A percentile compares a stretch with the other conserved stretches of the same genome.
phyloP scores from a whole-genome alignment of 2,888 invertebrate species.

The Troilus luridus region DNA sequence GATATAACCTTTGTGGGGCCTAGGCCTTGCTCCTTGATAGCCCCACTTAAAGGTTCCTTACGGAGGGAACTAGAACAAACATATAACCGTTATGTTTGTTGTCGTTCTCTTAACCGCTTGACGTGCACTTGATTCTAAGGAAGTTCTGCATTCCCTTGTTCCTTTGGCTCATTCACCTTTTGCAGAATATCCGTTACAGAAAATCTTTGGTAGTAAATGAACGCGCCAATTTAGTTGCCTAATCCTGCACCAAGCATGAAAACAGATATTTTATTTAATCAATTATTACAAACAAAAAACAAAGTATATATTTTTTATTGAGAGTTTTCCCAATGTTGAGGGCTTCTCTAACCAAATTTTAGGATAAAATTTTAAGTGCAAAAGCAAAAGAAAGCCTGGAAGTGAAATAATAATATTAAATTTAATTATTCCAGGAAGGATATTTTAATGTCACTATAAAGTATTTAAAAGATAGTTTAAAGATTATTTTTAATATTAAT shows the following conservation, averaged over 20 bases:
- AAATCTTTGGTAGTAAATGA: background rate
- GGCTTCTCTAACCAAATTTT: too few relatives aligned
- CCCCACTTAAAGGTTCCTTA: slow-evolving; percentile 36
- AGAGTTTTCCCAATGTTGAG: too few relatives aligned
- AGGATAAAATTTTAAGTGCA: too few relatives aligned
- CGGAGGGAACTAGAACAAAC: slow-evolving; percentile 44
- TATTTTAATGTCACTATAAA: too few relatives aligned
- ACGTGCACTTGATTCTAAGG: slow-evolving; percentile 43
- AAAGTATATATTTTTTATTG: too few relatives aligned
- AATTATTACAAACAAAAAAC: too few relatives aligned
- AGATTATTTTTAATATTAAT: too few relatives aligned
- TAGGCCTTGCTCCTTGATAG: slow-evolving; percentile 22
- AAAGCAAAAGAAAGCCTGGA: too few relatives aligned
- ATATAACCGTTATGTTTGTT: slow-evolving; percentile 50
- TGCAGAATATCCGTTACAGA: background rate
- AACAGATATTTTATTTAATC: too few relatives aligned
- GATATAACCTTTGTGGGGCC: background rate
- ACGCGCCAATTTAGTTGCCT: background rate
- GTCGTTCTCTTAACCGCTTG: background rate
- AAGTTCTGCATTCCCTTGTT: background rate
- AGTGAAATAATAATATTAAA: too few relatives aligned
- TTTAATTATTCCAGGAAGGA: too few relatives aligned
- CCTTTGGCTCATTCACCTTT: background rate
- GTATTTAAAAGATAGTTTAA: too few relatives aligned
- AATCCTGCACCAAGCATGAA: background rate